Conservation (phyloP, 2,888 invertebrate genomes). For the Phyto melanocephala region DNA sequence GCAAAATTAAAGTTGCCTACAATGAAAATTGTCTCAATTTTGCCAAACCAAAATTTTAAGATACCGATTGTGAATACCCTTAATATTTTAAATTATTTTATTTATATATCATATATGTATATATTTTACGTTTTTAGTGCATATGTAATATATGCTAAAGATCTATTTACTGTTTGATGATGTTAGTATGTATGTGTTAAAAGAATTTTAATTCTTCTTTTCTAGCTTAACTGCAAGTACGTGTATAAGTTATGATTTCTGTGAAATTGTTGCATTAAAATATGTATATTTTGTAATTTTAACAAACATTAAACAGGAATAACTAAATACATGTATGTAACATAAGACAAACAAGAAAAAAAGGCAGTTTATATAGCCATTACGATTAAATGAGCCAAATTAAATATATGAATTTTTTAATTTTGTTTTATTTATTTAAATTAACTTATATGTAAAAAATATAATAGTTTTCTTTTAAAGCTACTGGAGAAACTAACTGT, state of each 20-base stretch:
- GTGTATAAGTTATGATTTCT: background rate
- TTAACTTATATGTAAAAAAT: constrained; percentile 54
- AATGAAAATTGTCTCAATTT: too few relatives aligned
- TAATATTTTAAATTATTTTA: constrained; percentile 16
- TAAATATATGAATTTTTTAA: constrained; percentile 7
- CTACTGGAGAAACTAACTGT: constrained; percentile 16
- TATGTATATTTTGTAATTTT: constrained; percentile 20
- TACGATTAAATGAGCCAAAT: constrained; percentile 8
- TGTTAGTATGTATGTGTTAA: background rate
- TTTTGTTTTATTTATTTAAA: constrained; percentile 42
- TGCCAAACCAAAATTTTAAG: too few relatives aligned
- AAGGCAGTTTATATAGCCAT: background rate
- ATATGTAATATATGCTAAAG: constrained; percentile 34
- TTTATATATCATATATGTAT: constrained; percentile 35
- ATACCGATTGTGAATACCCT: too few relatives aligned
- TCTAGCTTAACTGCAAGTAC: background rate
- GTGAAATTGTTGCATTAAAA: background rate
- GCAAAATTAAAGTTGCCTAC: too few relatives aligned
- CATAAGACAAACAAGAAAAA: background rate
- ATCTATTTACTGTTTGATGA: constrained; percentile 14
- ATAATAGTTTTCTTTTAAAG: constrained; percentile 52
- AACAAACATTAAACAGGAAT: constrained; percentile 19
- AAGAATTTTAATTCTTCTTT: constrained; percentile 19
- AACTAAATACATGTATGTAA: background rate
- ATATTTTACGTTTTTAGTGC: constrained; percentile 32